Conservation (phyloP, 2,113 vertebrate genomes). For the Chiloscyllium plagiosum region DNA sequence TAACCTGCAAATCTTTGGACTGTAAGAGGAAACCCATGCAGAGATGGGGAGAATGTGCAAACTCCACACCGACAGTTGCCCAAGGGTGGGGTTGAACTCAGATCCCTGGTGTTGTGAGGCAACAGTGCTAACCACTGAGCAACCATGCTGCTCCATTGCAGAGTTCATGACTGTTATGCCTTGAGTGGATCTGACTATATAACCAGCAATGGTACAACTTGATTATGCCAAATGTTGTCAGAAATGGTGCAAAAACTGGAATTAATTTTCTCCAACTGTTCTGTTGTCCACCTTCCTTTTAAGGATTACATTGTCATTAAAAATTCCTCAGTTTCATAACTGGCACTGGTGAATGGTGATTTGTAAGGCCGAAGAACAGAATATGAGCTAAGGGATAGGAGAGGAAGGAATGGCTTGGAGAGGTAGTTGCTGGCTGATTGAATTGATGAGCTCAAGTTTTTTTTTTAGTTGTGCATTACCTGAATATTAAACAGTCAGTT, state of each 20-base stretch:
- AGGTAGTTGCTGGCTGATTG: not conserved
- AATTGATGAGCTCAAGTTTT: not conserved
- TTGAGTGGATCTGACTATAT: not conserved
- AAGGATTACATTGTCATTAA: not conserved
- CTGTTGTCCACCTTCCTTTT: not conserved
- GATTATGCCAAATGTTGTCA: not conserved
- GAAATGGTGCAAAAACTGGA: not conserved
- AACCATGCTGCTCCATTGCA: too few species aligned
- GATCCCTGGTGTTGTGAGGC: too few species aligned
- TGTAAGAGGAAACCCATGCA: too few species aligned
- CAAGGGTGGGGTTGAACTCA: too few species aligned
- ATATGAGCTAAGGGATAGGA: not conserved
- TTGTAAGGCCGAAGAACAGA: not conserved
- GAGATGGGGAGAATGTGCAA: too few species aligned
- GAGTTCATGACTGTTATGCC: not conserved
- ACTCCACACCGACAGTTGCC: too few species aligned
- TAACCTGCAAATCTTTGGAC: too few species aligned
- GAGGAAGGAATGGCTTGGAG: not conserved
- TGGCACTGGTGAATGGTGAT: not conserved
- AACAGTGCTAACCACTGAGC: too few species aligned
- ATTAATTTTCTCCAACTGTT: not conserved
- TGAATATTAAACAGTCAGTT: not conserved
- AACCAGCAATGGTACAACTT: not conserved
- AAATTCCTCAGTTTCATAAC: not conserved
- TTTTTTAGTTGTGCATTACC: not conserved